phyloP scores from a whole-genome alignment of 2,113 vertebrate species.

The Pomatorhinus ruficollis region DNA sequence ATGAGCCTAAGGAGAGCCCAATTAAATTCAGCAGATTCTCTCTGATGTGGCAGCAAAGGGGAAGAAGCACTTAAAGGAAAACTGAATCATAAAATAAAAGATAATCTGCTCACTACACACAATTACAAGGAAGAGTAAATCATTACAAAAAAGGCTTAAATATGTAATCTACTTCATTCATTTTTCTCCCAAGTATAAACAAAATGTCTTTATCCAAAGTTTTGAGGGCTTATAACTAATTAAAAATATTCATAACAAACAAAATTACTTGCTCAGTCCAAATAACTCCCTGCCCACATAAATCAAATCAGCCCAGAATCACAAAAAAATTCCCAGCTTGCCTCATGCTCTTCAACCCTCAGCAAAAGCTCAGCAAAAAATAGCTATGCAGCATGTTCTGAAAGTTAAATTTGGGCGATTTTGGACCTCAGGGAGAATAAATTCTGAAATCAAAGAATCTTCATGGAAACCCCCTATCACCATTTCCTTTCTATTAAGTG shows the following conservation, averaged over 20 bases:
- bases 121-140: conserved; percentile 53
- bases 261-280: conserved; percentile 52
- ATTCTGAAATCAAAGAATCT: conserved; percentile 66
- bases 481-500: conserved; percentile 53
- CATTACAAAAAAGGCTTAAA: conserved; percentile 33
- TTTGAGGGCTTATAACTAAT: conserved; percentile 36
- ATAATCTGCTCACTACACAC: conserved; percentile 45
- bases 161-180: conserved; percentile 19
- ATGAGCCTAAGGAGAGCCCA: conserved; percentile 38
- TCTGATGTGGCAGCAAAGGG: conserved; percentile 48
- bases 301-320: conserved; percentile 58
- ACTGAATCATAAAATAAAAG: conserved; percentile 50
- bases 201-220: conserved; percentile 31
- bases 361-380: conserved; percentile 62
- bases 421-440: conserved; percentile 64
- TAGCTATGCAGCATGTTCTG: conserved; percentile 51
- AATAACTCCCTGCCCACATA: conserved; percentile 60
- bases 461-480: conserved; percentile 59
- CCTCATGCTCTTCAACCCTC: conserved; percentile 45
- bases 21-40: conserved; percentile 56
- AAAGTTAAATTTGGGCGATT: conserved; percentile 65
- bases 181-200: conserved; percentile 37
- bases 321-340: conserved; percentile 48
- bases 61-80: conserved; percentile 54
- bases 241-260: conserved; percentile 55